Evolutionary conservation across 1,140 invertebrate species (phyloP).

Genomic region (fruit fly (Drosophila melanogaster)): DNA sequence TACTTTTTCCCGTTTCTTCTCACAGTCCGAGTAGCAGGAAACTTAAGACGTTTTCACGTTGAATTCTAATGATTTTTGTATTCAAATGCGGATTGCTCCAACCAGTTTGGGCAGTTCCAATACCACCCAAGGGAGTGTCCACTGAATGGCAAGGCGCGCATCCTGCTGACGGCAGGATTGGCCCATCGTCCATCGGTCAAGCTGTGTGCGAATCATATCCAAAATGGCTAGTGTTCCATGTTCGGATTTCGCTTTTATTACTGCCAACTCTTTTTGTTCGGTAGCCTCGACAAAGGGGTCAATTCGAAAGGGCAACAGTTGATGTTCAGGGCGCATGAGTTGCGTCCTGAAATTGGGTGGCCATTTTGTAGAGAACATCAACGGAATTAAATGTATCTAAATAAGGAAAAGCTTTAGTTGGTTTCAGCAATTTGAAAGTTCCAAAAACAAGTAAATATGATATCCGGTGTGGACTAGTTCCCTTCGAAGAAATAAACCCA

Average conservation of each 20-base stretch:
- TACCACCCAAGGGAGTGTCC: slow-evolving; percentile 58
- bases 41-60: slow-evolving; percentile 79
- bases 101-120: slow-evolving; percentile 53
- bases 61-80: slow-evolving; percentile 83
- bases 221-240: slow-evolving; percentile 64
- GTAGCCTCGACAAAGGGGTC: slow-evolving; percentile 53
- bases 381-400: slow-evolving; percentile 26
- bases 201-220: slow-evolving; percentile 51
- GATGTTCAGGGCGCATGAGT: slow-evolving; percentile 59
- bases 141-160: slow-evolving; percentile 27
- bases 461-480: slow-evolving; percentile 51
- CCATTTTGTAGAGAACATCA: slow-evolving; percentile 56
- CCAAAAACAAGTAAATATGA: slow-evolving; percentile 51
- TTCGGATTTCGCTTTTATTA: slow-evolving; percentile 11
- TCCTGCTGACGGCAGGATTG: slow-evolving; percentile 53
- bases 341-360: slow-evolving; percentile 29
- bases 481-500: slow-evolving; percentile 25
- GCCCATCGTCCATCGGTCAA: slow-evolving; percentile 47
- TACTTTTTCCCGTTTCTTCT: slow-evolving; percentile 79
- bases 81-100: slow-evolving; percentile 69
- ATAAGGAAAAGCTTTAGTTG: background rate
- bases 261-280: slow-evolving; percentile 25
- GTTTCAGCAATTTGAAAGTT: no score
- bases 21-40: slow-evolving; percentile 71
- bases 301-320: slow-evolving; percentile 59